A percentile compares a stretch with the other conserved stretches of the same genome.
phyloP scores from a whole-genome alignment of 1,140 invertebrate genomes.

The Drosophila novamexicana region DNA sequence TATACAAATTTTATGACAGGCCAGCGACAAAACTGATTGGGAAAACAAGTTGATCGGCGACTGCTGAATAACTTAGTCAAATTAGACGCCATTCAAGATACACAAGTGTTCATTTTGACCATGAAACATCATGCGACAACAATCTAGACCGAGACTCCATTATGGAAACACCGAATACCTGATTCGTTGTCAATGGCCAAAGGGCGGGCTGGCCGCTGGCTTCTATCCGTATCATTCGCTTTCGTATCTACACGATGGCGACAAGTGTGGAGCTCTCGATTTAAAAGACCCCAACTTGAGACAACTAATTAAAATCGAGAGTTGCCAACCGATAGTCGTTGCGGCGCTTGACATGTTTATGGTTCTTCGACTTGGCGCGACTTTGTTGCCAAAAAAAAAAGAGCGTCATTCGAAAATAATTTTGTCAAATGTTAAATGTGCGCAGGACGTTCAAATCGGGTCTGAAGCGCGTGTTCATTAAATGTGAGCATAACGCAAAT shows the following conservation, averaged over 20 bases:
- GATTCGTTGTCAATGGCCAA: conserved; percentile 62
- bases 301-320: conserved; percentile 63
- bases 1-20: conserved; percentile 81
- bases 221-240: background rate
- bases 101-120: conserved; percentile 32
- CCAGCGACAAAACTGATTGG: conserved; percentile 77
- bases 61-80: conserved; percentile 77
- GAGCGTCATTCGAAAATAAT: conserved; percentile 53
- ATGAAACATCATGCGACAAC: conserved; percentile 33
- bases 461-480: conserved; percentile 38
- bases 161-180: conserved; percentile 57
- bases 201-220: conserved; percentile 33
- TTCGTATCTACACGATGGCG: conserved; percentile 26
- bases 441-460: conserved; percentile 26
- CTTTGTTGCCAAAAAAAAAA: conserved; percentile 55
- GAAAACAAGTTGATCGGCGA: conserved; percentile 74
- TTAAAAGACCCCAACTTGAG: conserved; percentile 9
- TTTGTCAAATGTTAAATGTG: conserved; percentile 70
- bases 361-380: conserved; percentile 29
- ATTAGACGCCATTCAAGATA: conserved; percentile 68
- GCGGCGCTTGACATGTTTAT: conserved; percentile 52
- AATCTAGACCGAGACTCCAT: conserved; percentile 34
- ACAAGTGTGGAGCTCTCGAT: conserved; percentile 45
- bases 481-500: conserved; percentile 69
- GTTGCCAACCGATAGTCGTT: background rate